A percentile compares a stretch with the other conserved stretches of the same genome.
These are phyloP conservation scores for Thunnus albacares DNA, from an alignment of 2,797 vertebrate genomes.

Conservation along the genomic window DNA sequence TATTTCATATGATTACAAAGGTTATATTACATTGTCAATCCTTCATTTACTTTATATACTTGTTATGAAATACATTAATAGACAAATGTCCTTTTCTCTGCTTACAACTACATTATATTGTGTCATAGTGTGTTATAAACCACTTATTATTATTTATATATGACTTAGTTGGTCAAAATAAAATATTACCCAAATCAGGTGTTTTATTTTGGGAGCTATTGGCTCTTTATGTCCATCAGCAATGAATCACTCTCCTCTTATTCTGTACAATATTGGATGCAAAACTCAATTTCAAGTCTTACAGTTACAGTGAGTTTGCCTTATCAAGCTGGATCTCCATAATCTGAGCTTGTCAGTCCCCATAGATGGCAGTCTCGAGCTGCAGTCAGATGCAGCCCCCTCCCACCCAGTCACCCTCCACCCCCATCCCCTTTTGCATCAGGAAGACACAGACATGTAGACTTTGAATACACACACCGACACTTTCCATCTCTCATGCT, in stretches of 20 bases:
- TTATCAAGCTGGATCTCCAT: slow-evolving; percentile 41
- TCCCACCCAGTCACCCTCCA: not conserved
- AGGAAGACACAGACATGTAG: slow-evolving; percentile 44
- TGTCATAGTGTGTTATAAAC: too few species aligned
- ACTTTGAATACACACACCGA: slow-evolving; percentile 40
- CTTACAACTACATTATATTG: too few species aligned
- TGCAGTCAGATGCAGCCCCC: slow-evolving; percentile 30
- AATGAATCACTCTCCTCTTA: not conserved
- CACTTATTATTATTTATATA: not conserved
- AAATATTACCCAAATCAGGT: not conserved
- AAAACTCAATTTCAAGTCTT: not conserved
- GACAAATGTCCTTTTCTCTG: too few species aligned
- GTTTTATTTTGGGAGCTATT: slow-evolving; percentile 32
- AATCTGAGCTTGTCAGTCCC: slow-evolving; percentile 57
- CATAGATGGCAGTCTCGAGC: slow-evolving; percentile 81
- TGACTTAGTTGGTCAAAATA: too few species aligned
- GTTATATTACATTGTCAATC: not conserved
- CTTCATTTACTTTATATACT: too few species aligned
- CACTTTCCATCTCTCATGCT: slow-evolving; percentile 40
- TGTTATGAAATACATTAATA: too few species aligned
- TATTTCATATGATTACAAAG: not conserved
- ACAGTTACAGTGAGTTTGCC: not conserved
- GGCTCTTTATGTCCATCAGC: not conserved
- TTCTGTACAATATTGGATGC: not conserved
- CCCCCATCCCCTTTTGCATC: not conserved